A percentile compares a stretch with the other conserved stretches of the same genome.
phyloP scores from a whole-genome alignment of 1,140 invertebrate genomes.

The Papilio glaucus region DNA sequence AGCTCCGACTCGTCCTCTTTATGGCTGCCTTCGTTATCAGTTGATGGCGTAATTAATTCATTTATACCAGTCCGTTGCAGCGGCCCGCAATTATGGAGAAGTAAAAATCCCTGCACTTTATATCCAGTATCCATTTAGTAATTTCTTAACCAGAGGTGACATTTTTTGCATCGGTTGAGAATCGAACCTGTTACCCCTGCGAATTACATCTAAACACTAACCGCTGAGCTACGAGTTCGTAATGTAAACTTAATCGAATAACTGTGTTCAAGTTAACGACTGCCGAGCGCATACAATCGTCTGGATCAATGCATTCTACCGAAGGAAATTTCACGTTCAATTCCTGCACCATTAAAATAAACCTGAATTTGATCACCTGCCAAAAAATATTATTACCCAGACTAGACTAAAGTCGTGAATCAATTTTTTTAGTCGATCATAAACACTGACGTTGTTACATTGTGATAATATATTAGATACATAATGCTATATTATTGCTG shows the following conservation, averaged over 20 bases:
- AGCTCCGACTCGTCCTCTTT: conserved; percentile 54
- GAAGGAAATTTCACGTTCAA: background rate
- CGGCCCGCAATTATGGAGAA: conserved; percentile 38
- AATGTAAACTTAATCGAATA: conserved; percentile 2
- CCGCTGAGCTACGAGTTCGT: background rate
- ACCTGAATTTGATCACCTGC: conserved; percentile 33
- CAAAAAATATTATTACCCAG: conserved; percentile 27
- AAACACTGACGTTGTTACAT: background rate
- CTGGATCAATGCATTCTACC: background rate
- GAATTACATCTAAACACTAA: background rate
- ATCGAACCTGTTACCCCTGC: background rate
- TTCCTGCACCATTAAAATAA: conserved; percentile 8
- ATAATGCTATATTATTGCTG: conserved; percentile 31
- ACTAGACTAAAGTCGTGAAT: conserved; percentile 20
- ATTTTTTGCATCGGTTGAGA: no score
- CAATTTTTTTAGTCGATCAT: conserved; percentile 1
- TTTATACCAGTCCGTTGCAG: conserved; percentile 50
- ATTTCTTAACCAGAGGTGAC: no score
- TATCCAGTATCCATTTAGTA: no score
- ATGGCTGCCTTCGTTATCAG: conserved; percentile 54
- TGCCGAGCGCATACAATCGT: background rate
- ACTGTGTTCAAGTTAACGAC: conserved; percentile 1
- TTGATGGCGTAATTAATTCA: conserved; percentile 61
- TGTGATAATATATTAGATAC: conserved; percentile 33
- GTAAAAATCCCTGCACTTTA: no score